These are phyloP conservation scores for Zelostemma sp. DNA, from an alignment of 1,140 invertebrate species.

Conservation along the genomic window DNA sequence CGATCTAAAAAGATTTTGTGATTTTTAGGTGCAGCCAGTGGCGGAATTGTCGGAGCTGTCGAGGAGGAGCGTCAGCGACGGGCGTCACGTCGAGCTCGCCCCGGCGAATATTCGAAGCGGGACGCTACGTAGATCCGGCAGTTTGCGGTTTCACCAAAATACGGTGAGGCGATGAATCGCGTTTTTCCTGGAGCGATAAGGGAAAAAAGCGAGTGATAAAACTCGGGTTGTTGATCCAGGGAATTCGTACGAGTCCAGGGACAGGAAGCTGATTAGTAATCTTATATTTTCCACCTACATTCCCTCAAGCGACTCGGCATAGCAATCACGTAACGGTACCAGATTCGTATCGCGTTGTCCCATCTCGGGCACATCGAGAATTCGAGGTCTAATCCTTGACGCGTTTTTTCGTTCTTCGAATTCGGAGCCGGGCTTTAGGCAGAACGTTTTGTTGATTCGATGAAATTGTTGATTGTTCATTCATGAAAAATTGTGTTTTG, in stretches of 20 bases:
- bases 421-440: too few species aligned
- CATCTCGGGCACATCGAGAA: constrained; percentile 50
- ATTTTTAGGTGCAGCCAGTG: constrained; percentile 82
- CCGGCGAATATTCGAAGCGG: constrained; percentile 80
- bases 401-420: too few species aligned
- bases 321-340: constrained; percentile 66
- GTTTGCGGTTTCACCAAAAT: constrained; percentile 78
- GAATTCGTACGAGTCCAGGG: constrained; percentile 17
- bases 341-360: constrained; percentile 55
- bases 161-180: constrained; percentile 70
- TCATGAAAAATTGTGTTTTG: too few species aligned
- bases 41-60: constrained; percentile 90
- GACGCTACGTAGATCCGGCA: constrained; percentile 84
- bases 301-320: constrained; percentile 56
- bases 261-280: constrained; percentile 49
- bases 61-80: constrained; percentile 74
- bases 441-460: too few species aligned
- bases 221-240: neutral
- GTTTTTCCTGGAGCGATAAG: neutral
- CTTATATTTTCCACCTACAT: constrained; percentile 62
- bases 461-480: too few species aligned
- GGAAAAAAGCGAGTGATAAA: constrained; percentile 29
- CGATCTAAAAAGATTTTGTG: too few species aligned
- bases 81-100: constrained; percentile 76
- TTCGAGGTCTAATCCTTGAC: constrained; percentile 32